Evolutionary conservation across 2,797 vertebrate genomes (phyloP), one percentile per base, ranked within the genome.

Genomic region (Onychomys torridus): DNA sequence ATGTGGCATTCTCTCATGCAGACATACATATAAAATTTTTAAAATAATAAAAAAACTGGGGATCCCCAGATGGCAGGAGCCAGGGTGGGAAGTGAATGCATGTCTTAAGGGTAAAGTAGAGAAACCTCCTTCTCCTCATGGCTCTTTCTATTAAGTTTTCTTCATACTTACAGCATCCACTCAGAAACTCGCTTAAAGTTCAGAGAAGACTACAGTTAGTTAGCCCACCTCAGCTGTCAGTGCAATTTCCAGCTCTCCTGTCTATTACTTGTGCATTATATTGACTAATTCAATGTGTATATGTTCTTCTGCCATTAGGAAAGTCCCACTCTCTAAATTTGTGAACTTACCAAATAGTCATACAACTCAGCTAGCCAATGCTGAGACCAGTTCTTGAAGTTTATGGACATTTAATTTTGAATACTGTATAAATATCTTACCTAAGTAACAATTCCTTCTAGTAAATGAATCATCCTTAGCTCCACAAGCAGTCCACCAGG

Each of bases 21-120:
- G 14, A 77, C 76, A 52, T 32, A 49, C 40, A 49, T 14, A 76
- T 14, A 29, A 46, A 67, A 14, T n/a, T 83, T 49, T 40, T 65
- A 34, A 63, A 67, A 34, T 85, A 67, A 46, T 32, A 17, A 40
- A 79, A 77, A 37, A 77, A 13, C 73, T 14, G 23, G 49, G 7
- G 69, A 34, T 96, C 32, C 81, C 43, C 59, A 94, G 90, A 69
- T 76, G 76, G 27, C 59, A 89, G 78, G n/a, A 6, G 37, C n/a
- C 75, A 63, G 19, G 6, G 3, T 85, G 43, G 19, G 19, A 89
- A 85, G 37, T 13, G 13, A 85, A 81, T 73, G 84, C 16, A 90
- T 88, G 10, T 59, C 19, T 12, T 76, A 37, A 0, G 13, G 9
- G 37, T 27, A 90, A 87, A 21, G 32, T 76, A 43, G 78, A 83